Percentiles rank a stretch among this genome's conserved stretches.
Conservation (phyloP, 2,113 vertebrate species). For the Burhinus oedicnemus region DNA sequence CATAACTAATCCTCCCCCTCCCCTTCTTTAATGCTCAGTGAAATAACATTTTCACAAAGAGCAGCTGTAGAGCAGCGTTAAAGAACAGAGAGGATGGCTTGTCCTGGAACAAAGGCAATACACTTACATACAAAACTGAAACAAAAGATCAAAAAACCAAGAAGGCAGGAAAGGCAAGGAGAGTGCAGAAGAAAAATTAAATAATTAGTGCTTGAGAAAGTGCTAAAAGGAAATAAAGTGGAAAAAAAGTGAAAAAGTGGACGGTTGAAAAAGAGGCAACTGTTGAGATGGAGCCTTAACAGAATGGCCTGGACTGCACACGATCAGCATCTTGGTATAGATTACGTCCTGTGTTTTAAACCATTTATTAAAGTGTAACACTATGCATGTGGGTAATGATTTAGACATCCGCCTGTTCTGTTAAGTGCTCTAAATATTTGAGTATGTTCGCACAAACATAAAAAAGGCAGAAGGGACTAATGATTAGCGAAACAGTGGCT, state of each 20-base stretch:
- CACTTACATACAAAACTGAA: conserved; percentile 56
- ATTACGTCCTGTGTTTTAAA: background rate
- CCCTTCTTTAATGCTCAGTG: conserved; percentile 56
- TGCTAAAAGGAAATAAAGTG: conserved; percentile 52
- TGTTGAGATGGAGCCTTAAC: conserved; percentile 46
- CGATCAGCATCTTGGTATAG: conserved; percentile 8
- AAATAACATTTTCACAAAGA: conserved; percentile 58
- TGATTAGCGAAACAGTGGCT: conserved; percentile 17
- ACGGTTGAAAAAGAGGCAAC: conserved; percentile 27
- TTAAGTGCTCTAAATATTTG: conserved; percentile 2
- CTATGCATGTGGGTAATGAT: background rate
- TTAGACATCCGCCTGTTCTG: conserved; percentile 21
- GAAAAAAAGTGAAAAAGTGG: conserved; percentile 41
- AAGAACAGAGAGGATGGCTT: conserved; percentile 69
- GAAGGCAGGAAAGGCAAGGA: conserved; percentile 61
- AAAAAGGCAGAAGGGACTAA: conserved; percentile 7
- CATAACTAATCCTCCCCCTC: conserved; percentile 40
- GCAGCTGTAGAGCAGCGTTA: conserved; percentile 36
- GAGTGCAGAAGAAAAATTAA: conserved; percentile 32
- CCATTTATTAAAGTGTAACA: background rate
- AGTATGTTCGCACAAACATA: background rate
- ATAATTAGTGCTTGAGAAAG: conserved; percentile 39
- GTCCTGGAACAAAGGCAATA: conserved; percentile 71
- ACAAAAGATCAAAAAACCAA: conserved; percentile 45
- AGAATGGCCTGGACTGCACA: background rate